A percentile compares a stretch with the other conserved stretches of the same genome.
Conservation (phyloP, 2,888 invertebrate species). For the Tipula helvola region DNA sequence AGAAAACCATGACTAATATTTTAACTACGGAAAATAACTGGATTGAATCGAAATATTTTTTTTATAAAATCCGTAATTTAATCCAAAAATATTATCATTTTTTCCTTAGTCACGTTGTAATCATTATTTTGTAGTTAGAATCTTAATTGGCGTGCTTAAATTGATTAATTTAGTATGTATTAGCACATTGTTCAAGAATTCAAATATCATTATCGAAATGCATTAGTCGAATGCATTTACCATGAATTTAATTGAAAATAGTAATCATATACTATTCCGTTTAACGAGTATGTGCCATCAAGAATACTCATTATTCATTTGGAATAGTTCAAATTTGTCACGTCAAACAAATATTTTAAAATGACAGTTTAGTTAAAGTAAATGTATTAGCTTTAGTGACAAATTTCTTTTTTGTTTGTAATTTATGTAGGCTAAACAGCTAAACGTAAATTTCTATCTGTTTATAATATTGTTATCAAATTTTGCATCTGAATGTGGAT, state of each 20-base stretch:
- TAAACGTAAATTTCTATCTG: not conserved
- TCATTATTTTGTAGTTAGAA: not conserved
- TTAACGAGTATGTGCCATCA: not conserved
- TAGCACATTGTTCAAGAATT: not conserved
- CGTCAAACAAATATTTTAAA: not conserved
- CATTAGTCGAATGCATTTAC: not conserved
- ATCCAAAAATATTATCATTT: not conserved
- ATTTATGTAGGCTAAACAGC: not conserved
- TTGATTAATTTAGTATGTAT: too few relatives aligned
- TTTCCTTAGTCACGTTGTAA: not conserved
- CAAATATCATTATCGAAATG: not conserved
- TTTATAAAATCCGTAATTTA: not conserved
- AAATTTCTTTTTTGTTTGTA: not conserved
- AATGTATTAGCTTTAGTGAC: not conserved
- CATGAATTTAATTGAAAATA: not conserved
- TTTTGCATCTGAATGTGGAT: not conserved
- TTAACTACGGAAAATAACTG: not conserved
- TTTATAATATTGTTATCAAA: not conserved
- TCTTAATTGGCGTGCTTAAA: not conserved
- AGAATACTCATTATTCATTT: not conserved
- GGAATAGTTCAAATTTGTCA: not conserved
- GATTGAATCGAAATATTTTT: not conserved
- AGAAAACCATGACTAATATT: not conserved
- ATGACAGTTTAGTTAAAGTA: not conserved
- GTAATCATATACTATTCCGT: not conserved